Base-by-base conservation (phyloP, 2,888 invertebrate genomes). In the Phyllotreta cruciferae region DNA sequence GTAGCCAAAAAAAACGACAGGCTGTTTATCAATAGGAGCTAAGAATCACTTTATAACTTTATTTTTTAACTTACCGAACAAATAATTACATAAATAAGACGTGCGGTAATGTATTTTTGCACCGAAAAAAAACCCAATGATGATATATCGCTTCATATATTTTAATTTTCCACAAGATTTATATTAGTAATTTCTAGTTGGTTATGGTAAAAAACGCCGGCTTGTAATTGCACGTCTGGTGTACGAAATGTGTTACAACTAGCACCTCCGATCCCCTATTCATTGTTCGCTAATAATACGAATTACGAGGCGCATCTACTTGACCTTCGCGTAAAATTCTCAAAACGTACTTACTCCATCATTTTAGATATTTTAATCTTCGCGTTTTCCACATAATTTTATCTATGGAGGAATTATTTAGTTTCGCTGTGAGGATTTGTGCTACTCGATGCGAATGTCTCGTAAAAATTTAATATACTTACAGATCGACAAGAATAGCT, bases 1-100 rank as follows among this genome's bases (percentile, higher is more conserved):
- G 37, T 1, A 52, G 65, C 68, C 65, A 69, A 65, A 65, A 56
- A 52, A 57, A 35, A 34, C 41, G 38, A 24, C 24, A 24, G 24
- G 24, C 4, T 24, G 24, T 24, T 24, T 24, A 24, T 24, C 24
- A 24, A 24, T 24, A 24, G 24, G 7, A 42, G 37, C 13, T 13
- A 37, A 13, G 37, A 13, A 52, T 52, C 52, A 8, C 52, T 52
- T n/a, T n/a, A n/a, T n/a, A n/a, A n/a, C n/a, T n/a, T n/a, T 24
- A 24, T 24, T 24, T 24, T 24, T 24, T 24, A 24, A 4, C 24
- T 24, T 24, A 24, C 24, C 24, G 24, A 24, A 4, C 24, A 24
- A 24, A 24, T 24, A 24, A 24, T 24, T 24, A 24, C 24, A 24
- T 24, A 24, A 24, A 24, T 24, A 24, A 24, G 24, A 24, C 24